Evolutionary conservation across 2,888 invertebrate species (phyloP).

Genomic region (Perithous albicinctus): DNA sequence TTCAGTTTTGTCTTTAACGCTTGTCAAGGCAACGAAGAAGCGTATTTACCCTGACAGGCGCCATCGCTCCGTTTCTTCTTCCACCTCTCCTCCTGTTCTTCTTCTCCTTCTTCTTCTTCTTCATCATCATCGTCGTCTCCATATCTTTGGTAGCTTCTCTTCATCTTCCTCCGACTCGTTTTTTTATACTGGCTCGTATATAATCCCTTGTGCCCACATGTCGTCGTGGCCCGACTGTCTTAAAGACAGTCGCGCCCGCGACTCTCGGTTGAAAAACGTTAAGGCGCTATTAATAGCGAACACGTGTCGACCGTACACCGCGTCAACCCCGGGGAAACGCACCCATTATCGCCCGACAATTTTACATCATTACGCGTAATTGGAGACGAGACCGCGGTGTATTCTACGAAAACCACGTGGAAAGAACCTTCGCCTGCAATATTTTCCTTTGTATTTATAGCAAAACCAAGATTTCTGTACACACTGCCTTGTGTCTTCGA

Average conservation of each 20-base stretch:
- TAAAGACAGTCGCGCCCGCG: constrained; percentile 43
- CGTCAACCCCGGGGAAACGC: constrained; percentile 64
- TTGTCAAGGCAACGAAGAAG: constrained; percentile 66
- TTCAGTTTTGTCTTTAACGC: constrained; percentile 75
- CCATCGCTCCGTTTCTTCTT: constrained; percentile 69
- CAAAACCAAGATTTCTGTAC: constrained; percentile 12
- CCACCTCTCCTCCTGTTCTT: constrained; percentile 30
- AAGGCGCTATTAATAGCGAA: constrained; percentile 78
- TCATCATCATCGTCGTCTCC: constrained; percentile 46
- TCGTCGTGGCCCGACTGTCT: constrained; percentile 45
- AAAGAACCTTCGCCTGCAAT: constrained; percentile 28
- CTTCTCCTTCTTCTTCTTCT: constrained; percentile 1
- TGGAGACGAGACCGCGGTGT: constrained; percentile 69
- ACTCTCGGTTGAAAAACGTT: constrained; percentile 72
- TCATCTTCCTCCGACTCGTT: constrained; percentile 41
- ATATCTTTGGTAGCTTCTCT: constrained; percentile 31
- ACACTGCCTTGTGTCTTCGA: background rate
- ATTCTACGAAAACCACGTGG: constrained; percentile 58
- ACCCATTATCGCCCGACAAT: constrained; percentile 78
- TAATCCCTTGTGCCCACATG: constrained; percentile 28
- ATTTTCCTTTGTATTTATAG: constrained; percentile 40
- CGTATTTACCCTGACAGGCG: constrained; percentile 76
- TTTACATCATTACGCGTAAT: constrained; percentile 81
- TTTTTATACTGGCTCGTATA: constrained; percentile 29
- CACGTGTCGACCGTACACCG: constrained; percentile 74